Evolutionary conservation across 2,113 vertebrate species (phyloP).

Genomic region (Phodopus roborovskii): DNA sequence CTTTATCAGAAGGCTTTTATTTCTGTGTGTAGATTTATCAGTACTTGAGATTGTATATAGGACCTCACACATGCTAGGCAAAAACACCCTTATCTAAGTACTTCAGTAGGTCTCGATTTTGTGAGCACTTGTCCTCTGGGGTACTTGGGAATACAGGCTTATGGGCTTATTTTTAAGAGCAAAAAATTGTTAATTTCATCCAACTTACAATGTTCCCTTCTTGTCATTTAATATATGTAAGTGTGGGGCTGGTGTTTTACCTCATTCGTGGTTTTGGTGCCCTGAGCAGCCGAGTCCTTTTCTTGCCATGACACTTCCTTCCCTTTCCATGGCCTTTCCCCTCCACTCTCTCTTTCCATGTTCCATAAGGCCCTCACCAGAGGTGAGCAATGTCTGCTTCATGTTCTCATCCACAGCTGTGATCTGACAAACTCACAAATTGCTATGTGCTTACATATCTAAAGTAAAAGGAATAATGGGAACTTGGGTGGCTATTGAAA

Average conservation of each 20-base stretch:
- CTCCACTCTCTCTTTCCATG: too few relatives aligned
- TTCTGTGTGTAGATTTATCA: background rate
- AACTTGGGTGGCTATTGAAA: background rate
- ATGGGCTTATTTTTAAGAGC: slow-evolving; percentile 52
- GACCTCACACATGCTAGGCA: background rate
- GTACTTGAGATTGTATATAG: background rate
- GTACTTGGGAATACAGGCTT: background rate
- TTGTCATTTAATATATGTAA: background rate
- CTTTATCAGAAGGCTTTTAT: slow-evolving; percentile 16
- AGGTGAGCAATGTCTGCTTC: background rate
- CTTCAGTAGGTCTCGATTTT: too few relatives aligned
- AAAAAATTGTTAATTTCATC: background rate
- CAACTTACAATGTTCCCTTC: background rate
- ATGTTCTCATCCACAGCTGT: background rate
- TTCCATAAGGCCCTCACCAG: background rate
- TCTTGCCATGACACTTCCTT: background rate
- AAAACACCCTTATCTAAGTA: too few relatives aligned
- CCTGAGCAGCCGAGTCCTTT: background rate
- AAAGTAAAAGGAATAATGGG: background rate
- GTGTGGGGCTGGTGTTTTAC: background rate
- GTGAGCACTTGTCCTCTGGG: background rate
- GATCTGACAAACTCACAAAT: background rate
- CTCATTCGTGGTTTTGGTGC: background rate
- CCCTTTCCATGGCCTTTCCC: background rate
- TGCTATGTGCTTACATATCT: background rate